A percentile compares a stretch with the other conserved stretches of the same genome.
Evolutionary conservation across 1,140 invertebrate genomes (phyloP).

Genomic region (Rhagoletis pomonella): DNA sequence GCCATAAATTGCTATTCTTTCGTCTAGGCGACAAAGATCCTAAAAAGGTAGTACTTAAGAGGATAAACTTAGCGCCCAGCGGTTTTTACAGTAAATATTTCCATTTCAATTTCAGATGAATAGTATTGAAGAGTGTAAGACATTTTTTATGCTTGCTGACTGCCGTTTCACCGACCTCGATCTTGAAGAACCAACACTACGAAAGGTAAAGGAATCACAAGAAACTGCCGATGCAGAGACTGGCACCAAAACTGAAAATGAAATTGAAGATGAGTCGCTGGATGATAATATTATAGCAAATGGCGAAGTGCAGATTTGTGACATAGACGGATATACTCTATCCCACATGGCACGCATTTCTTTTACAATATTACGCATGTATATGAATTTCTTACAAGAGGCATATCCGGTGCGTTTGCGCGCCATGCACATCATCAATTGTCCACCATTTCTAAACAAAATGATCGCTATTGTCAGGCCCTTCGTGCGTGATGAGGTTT

Average conservation of each 20-base stretch:
- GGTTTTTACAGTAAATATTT: too few species aligned
- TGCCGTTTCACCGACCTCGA: constrained; percentile 76
- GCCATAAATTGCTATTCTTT: constrained; percentile 73
- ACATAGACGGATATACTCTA: constrained; percentile 78
- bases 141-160: constrained; percentile 81
- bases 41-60: constrained; percentile 57
- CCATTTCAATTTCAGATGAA: constrained; percentile 74
- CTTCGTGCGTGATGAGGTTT: constrained; percentile 79
- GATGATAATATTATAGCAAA: constrained; percentile 67
- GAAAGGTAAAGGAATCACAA: background rate
- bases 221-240: background rate
- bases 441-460: constrained; percentile 79
- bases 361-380: constrained; percentile 75
- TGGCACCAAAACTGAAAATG: background rate
- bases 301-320: constrained; percentile 82
- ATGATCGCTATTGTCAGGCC: constrained; percentile 79
- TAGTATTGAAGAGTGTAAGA: constrained; percentile 80
- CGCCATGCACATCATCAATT: constrained; percentile 81
- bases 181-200: constrained; percentile 31
- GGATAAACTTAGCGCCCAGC: background rate
- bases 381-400: constrained; percentile 77
- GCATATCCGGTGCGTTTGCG: constrained; percentile 84
- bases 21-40: constrained; percentile 66
- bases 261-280: constrained; percentile 45
- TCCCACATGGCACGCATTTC: constrained; percentile 80